These are phyloP conservation scores for Leptinotarsa texana DNA, from an alignment of 1,140 invertebrate species.

Conservation along the genomic window DNA sequence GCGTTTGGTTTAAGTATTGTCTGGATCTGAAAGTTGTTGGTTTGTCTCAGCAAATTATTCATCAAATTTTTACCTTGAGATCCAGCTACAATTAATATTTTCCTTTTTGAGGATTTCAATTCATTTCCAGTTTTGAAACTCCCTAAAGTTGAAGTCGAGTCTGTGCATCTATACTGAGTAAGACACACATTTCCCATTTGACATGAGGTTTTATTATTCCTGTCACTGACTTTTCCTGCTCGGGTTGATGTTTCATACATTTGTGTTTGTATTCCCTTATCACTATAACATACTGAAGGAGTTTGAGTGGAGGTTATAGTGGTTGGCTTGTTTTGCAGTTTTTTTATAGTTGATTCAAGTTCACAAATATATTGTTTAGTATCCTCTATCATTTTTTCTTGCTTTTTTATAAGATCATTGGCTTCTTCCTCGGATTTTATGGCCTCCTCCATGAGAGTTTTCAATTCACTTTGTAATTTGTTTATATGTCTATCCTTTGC, in stretches of 20 bases:
- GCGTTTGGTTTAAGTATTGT: conserved; percentile 9
- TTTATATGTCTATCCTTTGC: conserved; percentile 13
- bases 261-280: neutral
- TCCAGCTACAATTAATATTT: conserved; percentile 10
- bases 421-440: conserved; percentile 11
- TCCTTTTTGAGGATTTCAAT: neutral
- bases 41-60: conserved; percentile 1
- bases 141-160: neutral
- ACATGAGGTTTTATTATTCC: neutral
- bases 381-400: neutral
- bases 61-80: neutral
- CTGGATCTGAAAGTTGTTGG: neutral
- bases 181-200: neutral
- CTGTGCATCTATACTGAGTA: neutral
- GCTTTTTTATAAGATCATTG: neutral
- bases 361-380: conserved; percentile 2
- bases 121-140: conserved; percentile 4
- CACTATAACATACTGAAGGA: no score
- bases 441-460: conserved; percentile 5
- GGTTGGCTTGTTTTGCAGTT: conserved; percentile 2
- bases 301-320: conserved; percentile 4
- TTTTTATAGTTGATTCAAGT: conserved; percentile 4
- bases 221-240: neutral
- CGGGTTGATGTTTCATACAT: neutral
- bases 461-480: conserved; percentile 10